A percentile compares a stretch with the other conserved stretches of the same genome.
phyloP scores from a whole-genome alignment of 1,140 invertebrate species.

The Sarcophaga peregrina region DNA sequence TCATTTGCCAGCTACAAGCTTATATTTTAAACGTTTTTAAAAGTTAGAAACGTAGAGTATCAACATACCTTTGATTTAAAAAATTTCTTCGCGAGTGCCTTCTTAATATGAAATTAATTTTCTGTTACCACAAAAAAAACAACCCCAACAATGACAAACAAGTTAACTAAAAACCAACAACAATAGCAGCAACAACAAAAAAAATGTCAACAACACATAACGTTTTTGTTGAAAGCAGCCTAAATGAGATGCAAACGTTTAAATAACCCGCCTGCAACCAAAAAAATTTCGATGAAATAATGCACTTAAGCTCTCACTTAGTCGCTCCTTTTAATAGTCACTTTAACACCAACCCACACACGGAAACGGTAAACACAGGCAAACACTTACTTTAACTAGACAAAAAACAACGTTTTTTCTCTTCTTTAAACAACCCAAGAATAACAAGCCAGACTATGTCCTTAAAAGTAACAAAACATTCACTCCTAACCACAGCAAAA shows the following conservation, averaged over 20 bases:
- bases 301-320: background rate
- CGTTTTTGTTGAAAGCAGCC: too few relatives aligned
- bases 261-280: too few relatives aligned
- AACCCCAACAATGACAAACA: background rate
- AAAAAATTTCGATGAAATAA: too few relatives aligned
- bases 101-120: conserved; percentile 15
- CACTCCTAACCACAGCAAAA: background rate
- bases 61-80: too few relatives aligned
- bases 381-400: background rate
- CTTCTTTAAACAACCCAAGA: background rate
- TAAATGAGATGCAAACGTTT: too few relatives aligned
- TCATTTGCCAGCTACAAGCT: too few relatives aligned
- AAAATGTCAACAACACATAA: too few relatives aligned
- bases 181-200: background rate
- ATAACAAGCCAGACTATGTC: background rate
- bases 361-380: background rate
- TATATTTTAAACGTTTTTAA: too few relatives aligned
- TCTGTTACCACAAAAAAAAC: background rate
- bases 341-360: background rate
- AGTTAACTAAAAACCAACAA: background rate
- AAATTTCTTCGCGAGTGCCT: too few relatives aligned
- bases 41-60: too few relatives aligned
- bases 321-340: background rate
- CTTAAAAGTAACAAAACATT: background rate
- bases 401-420: too few relatives aligned